These are phyloP conservation scores for Caenorhabditis sp. DNA, from an alignment of 2,888 invertebrate genomes.

Conservation along the genomic window DNA sequence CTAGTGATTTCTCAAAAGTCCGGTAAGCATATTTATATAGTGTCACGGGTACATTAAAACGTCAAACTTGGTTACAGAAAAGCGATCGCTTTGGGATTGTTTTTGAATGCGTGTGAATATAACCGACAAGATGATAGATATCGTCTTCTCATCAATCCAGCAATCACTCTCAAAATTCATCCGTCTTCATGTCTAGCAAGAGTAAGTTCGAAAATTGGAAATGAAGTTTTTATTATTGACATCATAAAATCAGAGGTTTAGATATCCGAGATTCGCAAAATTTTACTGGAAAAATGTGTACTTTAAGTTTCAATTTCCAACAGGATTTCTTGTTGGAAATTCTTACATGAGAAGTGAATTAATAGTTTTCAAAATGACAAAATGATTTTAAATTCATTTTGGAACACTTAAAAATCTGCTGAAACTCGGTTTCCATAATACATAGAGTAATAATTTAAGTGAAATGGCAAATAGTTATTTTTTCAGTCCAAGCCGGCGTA, in stretches of 20 bases:
- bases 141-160: constrained; percentile 51
- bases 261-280: too few species aligned
- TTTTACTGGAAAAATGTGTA: too few species aligned
- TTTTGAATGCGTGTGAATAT: constrained; percentile 63
- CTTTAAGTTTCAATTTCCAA: too few species aligned
- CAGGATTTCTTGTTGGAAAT: background rate
- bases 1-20: constrained; percentile 22
- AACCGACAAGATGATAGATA: constrained; percentile 59
- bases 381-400: too few species aligned
- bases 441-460: too few species aligned
- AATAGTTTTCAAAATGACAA: too few species aligned
- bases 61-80: constrained; percentile 44
- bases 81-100: constrained; percentile 59
- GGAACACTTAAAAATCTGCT: too few species aligned
- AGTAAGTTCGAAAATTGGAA: constrained; percentile 11
- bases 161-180: constrained; percentile 61
- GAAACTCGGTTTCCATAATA: too few species aligned
- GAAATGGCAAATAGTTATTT: constrained; percentile 2
- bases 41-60: too few species aligned
- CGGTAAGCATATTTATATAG: too few species aligned
- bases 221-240: background rate
- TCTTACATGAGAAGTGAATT: too few species aligned
- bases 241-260: too few species aligned
- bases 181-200: constrained; percentile 57
- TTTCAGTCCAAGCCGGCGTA: constrained; percentile 45